Conservation (phyloP, 2,113 vertebrate species). For the Entosphenus tridentatus region DNA sequence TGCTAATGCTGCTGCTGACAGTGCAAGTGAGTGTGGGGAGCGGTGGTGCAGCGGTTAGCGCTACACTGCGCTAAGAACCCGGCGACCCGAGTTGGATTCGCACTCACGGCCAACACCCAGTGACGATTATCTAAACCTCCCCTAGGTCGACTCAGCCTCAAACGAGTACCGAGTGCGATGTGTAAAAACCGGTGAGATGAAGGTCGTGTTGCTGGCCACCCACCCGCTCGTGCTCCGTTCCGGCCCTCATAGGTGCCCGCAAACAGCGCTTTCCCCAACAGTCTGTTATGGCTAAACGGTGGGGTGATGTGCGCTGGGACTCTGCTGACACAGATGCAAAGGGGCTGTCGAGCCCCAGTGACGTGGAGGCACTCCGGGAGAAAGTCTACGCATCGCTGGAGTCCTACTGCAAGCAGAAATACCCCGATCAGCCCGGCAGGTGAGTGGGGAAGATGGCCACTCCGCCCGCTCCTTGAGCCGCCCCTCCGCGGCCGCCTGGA, state of each 20-base stretch:
- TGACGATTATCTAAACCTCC: too few relatives aligned
- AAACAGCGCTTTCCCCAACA: too few relatives aligned
- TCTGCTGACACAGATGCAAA: slow-evolving; percentile 45
- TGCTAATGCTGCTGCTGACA: too few relatives aligned
- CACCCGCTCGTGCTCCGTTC: not conserved
- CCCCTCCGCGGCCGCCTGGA: not conserved
- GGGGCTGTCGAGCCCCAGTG: slow-evolving; percentile 59
- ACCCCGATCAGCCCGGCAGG: slow-evolving; percentile 78
- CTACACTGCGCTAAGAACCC: too few relatives aligned
- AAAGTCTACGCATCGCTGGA: slow-evolving; percentile 81
- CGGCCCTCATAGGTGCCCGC: not conserved
- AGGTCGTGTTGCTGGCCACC: not conserved
- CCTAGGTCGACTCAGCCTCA: too few relatives aligned
- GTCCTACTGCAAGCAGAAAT: slow-evolving; percentile 90
- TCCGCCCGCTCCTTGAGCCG: too few relatives aligned
- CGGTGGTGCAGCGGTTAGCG: too few relatives aligned
- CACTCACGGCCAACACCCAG: too few relatives aligned
- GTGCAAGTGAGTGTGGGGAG: too few relatives aligned
- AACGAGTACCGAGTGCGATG: not conserved
- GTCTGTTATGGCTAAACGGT: not conserved
- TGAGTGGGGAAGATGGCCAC: slow-evolving; percentile 15
- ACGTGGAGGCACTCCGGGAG: slow-evolving; percentile 62
- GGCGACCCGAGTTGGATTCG: too few relatives aligned
- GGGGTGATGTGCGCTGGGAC: not conserved
- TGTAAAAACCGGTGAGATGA: not conserved